A percentile compares a stretch with the other conserved stretches of the same genome.
phyloP scores from a whole-genome alignment of 2,113 vertebrate genomes.

The Xiphophorus couchianus region DNA sequence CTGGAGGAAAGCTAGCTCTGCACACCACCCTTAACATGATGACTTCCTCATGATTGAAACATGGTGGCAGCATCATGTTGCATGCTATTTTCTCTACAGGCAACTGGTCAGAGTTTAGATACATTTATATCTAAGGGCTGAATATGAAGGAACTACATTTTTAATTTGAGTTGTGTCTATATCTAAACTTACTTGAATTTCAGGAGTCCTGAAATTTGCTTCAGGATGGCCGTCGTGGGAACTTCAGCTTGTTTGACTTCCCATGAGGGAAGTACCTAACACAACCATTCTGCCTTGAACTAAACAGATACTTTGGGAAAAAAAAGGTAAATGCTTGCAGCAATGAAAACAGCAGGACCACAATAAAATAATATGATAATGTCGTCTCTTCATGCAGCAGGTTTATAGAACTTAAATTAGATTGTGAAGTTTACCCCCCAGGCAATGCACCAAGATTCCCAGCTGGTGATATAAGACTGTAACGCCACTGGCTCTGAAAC shows the following conservation, averaged over 20 bases:
- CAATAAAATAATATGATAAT: background rate
- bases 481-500: constrained; percentile 16
- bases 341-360: background rate
- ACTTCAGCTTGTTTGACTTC: background rate
- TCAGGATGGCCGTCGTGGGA: constrained; percentile 5
- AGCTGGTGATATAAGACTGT: constrained; percentile 29
- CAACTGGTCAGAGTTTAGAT: too few relatives aligned
- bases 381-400: constrained; percentile 5
- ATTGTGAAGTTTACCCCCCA: constrained; percentile 26
- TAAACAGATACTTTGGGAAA: background rate
- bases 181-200: background rate
- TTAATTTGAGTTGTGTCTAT: background rate
- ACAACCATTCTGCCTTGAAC: background rate
- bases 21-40: too few relatives aligned
- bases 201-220: constrained; percentile 18
- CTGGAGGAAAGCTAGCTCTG: too few relatives aligned
- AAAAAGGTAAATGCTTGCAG: background rate
- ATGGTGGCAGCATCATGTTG: too few relatives aligned
- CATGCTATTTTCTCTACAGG: too few relatives aligned
- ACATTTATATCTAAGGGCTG: background rate
- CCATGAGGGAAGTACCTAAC: background rate
- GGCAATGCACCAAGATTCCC: constrained; percentile 35
- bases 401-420: constrained; percentile 47
- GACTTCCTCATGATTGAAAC: too few relatives aligned
- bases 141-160: background rate